These are phyloP conservation scores for Eupithecia centaureata DNA, from an alignment of 2,888 invertebrate genomes.

Conservation along the genomic window DNA sequence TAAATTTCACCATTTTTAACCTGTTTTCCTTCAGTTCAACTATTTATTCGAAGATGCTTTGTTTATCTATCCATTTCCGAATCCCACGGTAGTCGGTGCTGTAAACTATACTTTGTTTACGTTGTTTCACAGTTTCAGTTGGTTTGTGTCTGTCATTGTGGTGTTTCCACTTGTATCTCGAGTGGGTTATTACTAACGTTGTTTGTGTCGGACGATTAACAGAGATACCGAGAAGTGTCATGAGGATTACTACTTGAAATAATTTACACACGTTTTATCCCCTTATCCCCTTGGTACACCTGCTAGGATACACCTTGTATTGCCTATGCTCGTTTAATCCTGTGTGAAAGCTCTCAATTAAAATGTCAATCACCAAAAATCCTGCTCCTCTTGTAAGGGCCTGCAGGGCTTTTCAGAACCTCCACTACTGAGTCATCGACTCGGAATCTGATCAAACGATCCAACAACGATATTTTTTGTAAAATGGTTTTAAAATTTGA, in stretches of 20 bases:
- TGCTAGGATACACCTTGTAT: no score
- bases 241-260: background rate
- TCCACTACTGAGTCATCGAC: no score
- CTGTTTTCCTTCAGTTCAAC: background rate
- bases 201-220: background rate
- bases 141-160: slow-evolving; percentile 11
- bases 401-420: no score
- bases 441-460: no score
- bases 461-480: no score
- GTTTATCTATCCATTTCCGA: slow-evolving; percentile 2
- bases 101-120: slow-evolving; percentile 8
- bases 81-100: background rate
- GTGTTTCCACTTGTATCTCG: slow-evolving; percentile 7
- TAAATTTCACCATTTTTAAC: no score
- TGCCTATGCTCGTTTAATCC: no score
- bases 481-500: no score
- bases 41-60: background rate
- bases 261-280: background rate
- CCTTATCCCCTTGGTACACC: background rate
- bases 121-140: background rate
- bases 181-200: background rate
- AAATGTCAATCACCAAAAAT: no score
- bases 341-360: no score
- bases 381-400: no score
- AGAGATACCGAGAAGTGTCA: slow-evolving; percentile 3